These are phyloP conservation scores for Cydia splendana DNA, from an alignment of 1,140 invertebrate species.

Conservation along the genomic window DNA sequence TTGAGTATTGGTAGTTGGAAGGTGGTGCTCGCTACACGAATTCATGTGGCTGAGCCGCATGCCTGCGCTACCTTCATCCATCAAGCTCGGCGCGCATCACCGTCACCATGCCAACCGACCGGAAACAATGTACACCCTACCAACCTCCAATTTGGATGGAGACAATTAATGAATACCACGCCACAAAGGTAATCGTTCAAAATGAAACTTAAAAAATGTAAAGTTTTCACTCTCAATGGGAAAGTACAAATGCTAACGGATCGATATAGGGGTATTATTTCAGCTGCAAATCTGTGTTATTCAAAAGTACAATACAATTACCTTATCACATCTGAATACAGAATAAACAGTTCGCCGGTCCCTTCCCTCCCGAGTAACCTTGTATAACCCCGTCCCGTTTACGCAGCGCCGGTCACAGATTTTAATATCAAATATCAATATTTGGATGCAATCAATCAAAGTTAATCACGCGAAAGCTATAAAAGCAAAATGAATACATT, in stretches of 20 bases:
- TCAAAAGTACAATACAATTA: slow-evolving; percentile 9
- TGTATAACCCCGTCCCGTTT: slow-evolving; percentile 36
- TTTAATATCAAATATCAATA: slow-evolving; percentile 75
- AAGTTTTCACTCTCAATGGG: background rate
- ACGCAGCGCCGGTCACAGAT: slow-evolving; percentile 47
- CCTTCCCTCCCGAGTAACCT: background rate
- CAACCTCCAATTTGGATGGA: slow-evolving; percentile 42
- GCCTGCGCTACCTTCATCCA: slow-evolving; percentile 71
- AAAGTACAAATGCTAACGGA: slow-evolving; percentile 23
- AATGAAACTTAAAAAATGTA: background rate
- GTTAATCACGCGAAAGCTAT: slow-evolving; percentile 78
- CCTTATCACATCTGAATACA: slow-evolving; percentile 11
- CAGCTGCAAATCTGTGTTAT: background rate
- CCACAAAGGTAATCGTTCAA: background rate
- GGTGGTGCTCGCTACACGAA: slow-evolving; percentile 50
- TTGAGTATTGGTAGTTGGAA: slow-evolving; percentile 37
- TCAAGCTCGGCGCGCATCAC: slow-evolving; percentile 74
- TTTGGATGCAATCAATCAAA: slow-evolving; percentile 78
- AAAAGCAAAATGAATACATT: slow-evolving; percentile 78
- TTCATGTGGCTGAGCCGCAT: slow-evolving; percentile 65
- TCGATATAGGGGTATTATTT: slow-evolving; percentile 1
- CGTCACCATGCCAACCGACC: slow-evolving; percentile 71
- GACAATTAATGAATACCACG: slow-evolving; percentile 38
- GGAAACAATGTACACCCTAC: slow-evolving; percentile 57
- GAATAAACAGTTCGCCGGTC: slow-evolving; percentile 1